Evolutionary conservation across 2,113 vertebrate species (phyloP), one percentile per base, ranked within the genome.

Genomic region (Acrocephalus kingi): DNA sequence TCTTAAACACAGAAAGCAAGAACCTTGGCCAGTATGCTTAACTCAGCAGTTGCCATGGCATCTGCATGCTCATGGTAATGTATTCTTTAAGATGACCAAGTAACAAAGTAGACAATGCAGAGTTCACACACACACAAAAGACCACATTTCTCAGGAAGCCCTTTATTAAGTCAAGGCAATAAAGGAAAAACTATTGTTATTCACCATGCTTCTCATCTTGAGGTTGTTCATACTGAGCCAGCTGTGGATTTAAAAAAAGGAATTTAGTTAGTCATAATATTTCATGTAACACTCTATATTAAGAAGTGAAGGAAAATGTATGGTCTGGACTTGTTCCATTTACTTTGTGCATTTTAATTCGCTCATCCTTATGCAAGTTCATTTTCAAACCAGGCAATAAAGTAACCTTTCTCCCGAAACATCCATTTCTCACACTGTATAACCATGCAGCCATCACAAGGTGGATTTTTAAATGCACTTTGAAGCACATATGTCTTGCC

Each of bases 221-320:
- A 75, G 97, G 93, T 49, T 98, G 96, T 98, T 99, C 99, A 87
- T 99, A 98, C 94, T 99, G 99, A 98, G 98, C 97, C 97, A 99
- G 98, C 99, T 99, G 98, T 45, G 94, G 74, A 93, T 93, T 91
- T 97, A 95, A 98, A 96, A 92, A 97, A 88, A 98, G 96, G 93
- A 87, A 89, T 95, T 96, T n/a, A 79, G 84, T 97, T 98, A 97
- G 94, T 76, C 4, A 4, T 17, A 88, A 11, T 43, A 76, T 78
- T 83, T 72, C 56, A 75, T n/a, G 54, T 37, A 75, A 58, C 5
- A 68, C 11, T 39, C 58, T 67, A 15, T 25, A 80, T 55, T 81
- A 71, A 95, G 73, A 93, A 83, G 41, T 15, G 48, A 33, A 58
- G 8, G 22, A 74, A 87, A 75, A 61, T 8, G 0, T 23, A 17